These are phyloP conservation scores for Zaprionus inermis DNA, from an alignment of 1,140 invertebrate species.

Conservation along the genomic window DNA sequence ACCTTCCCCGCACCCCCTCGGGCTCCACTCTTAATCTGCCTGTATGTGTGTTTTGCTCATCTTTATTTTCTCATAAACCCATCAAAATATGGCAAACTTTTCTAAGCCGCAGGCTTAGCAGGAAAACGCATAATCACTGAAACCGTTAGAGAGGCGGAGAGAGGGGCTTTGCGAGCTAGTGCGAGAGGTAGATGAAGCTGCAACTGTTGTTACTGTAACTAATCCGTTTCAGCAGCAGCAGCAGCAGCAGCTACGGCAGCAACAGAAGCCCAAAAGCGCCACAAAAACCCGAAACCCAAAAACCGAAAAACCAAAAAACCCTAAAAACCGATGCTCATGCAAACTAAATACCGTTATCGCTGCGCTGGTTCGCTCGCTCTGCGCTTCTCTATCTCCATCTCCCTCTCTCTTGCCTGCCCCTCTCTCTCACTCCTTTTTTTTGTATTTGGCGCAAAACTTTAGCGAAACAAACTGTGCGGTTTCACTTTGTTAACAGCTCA, in stretches of 20 bases:
- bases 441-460: conserved; percentile 57
- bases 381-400: neutral
- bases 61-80: conserved; percentile 29
- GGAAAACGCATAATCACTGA: conserved; percentile 47
- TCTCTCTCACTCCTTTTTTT: neutral
- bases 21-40: conserved; percentile 15
- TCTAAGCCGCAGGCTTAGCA: conserved; percentile 53
- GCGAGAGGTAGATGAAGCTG: conserved; percentile 14
- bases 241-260: conserved; percentile 5
- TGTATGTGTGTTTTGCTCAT: conserved; percentile 12
- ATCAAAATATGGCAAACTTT: conserved; percentile 47
- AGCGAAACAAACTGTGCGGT: conserved; percentile 78
- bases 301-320: conserved; percentile 59
- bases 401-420: neutral
- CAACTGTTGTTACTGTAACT: conserved; percentile 38
- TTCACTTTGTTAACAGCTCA: conserved; percentile 82
- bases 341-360: conserved; percentile 80
- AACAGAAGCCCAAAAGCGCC: conserved; percentile 33
- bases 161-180: too few species aligned
- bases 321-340: conserved; percentile 71
- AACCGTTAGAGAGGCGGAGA: neutral
- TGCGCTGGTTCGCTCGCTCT: conserved; percentile 26
- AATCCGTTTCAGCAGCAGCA: conserved; percentile 33
- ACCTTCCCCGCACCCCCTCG: too few species aligned
- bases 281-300: conserved; percentile 53